Conservation (phyloP, 1,140 invertebrate species). For the Megathymus violae region DNA sequence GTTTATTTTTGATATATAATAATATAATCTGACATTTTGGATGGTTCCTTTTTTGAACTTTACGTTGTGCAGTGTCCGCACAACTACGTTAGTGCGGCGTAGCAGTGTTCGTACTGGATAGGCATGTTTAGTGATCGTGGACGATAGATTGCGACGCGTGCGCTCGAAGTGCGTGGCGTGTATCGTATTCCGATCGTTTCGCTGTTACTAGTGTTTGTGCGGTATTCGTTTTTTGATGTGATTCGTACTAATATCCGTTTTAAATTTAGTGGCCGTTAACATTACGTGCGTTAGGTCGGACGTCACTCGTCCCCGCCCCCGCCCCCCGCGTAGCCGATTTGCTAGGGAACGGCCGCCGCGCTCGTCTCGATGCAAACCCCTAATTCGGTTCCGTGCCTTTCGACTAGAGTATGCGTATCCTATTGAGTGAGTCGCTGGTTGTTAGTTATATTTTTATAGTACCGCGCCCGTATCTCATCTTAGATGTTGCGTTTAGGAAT, state of each 20-base stretch:
- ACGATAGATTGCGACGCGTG: no score
- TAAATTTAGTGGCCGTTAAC: conserved; percentile 38
- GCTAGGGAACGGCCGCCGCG: no score
- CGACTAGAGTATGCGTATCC: no score
- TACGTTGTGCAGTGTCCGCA: conserved; percentile 1
- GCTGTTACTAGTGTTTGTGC: conserved; percentile 45
- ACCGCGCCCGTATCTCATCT: no score
- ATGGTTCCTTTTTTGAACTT: conserved; percentile 6
- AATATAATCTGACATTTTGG: conserved; percentile 22
- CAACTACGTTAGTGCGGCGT: no score
- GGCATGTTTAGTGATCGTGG: no score
- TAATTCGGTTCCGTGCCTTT: no score
- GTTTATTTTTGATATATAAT: conserved; percentile 24
- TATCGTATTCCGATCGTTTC: conserved; percentile 26
- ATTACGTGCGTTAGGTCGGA: conserved; percentile 15
- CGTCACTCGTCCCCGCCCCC: conserved; percentile 1
- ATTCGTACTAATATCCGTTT: conserved; percentile 45
- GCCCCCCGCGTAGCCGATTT: background rate
- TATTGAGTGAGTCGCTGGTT: no score
- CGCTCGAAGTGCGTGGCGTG: conserved; percentile 15
- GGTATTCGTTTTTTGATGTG: conserved; percentile 48
- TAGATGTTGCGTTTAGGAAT: no score
- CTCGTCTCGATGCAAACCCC: no score
- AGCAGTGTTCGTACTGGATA: no score
- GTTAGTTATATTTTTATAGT: no score